These are phyloP conservation scores for Clanis bilineata DNA, from an alignment of 2,888 invertebrate genomes.

Conservation along the genomic window DNA sequence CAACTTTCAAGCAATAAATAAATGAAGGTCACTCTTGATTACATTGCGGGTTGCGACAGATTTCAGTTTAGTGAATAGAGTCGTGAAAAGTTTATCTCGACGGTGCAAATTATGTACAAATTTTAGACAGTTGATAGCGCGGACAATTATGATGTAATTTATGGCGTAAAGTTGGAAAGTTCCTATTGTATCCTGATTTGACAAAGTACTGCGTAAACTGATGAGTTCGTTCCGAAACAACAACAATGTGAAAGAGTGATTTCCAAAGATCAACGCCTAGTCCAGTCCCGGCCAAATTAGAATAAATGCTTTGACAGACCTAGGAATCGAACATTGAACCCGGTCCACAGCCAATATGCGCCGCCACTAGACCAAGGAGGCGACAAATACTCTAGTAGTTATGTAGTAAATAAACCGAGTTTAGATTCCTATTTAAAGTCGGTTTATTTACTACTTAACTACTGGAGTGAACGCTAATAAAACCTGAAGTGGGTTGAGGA, in stretches of 20 bases:
- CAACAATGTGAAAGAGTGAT: background rate
- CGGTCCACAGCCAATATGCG: no score
- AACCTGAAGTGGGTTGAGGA: conserved; percentile 30
- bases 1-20: conserved; percentile 3
- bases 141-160: background rate
- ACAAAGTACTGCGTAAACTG: background rate
- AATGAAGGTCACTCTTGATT: conserved; percentile 4
- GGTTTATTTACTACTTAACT: background rate
- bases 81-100: background rate
- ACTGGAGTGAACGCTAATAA: conserved; percentile 37
- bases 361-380: no score
- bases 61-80: background rate
- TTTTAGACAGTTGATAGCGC: background rate
- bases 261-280: no score
- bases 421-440: background rate
- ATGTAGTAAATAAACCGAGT: no score
- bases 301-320: no score
- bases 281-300: no score
- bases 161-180: background rate
- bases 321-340: no score
- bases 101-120: background rate
- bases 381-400: no score
- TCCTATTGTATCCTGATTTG: background rate
- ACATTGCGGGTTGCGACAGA: conserved; percentile 4
- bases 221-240: background rate